Evolutionary conservation across 2,113 vertebrate genomes (phyloP).

Genomic region (Bucco capensis): DNA sequence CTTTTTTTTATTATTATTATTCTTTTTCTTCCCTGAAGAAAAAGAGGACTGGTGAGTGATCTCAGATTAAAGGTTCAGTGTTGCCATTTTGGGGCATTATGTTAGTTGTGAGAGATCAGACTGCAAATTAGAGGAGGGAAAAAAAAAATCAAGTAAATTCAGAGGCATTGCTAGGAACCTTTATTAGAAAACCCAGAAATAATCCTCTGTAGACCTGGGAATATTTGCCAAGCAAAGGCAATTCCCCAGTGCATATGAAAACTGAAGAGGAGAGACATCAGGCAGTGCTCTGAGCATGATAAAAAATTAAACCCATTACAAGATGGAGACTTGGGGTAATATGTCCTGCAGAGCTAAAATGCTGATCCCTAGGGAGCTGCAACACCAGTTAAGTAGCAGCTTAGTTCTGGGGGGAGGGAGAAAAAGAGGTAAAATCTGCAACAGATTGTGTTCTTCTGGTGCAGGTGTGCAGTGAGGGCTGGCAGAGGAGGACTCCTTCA

Average conservation of each 20-base stretch:
- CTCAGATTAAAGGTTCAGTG: slow-evolving; percentile 17
- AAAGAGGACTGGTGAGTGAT: background rate
- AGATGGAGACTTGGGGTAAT: background rate
- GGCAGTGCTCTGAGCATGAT: background rate
- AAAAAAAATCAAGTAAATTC: background rate
- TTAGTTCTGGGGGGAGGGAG: background rate
- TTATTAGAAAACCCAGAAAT: background rate
- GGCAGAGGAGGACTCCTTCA: background rate
- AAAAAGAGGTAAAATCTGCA: background rate
- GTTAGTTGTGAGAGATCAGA: slow-evolving; percentile 2
- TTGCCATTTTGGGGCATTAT: slow-evolving; percentile 4
- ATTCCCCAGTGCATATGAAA: background rate
- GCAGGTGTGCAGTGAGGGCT: background rate
- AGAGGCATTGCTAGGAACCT: background rate
- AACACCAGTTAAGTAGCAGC: background rate
- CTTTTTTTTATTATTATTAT: accelerated
- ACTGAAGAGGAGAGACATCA: background rate
- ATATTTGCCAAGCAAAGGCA: background rate
- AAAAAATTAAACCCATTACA: background rate
- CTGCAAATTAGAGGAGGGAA: background rate
- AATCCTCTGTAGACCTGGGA: background rate
- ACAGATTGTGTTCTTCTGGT: background rate
- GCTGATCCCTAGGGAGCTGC: background rate
- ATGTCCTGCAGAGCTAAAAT: background rate
- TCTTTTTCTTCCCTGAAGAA: background rate